Conservation (phyloP, 2,113 vertebrate species). For the Scomber colias region DNA sequence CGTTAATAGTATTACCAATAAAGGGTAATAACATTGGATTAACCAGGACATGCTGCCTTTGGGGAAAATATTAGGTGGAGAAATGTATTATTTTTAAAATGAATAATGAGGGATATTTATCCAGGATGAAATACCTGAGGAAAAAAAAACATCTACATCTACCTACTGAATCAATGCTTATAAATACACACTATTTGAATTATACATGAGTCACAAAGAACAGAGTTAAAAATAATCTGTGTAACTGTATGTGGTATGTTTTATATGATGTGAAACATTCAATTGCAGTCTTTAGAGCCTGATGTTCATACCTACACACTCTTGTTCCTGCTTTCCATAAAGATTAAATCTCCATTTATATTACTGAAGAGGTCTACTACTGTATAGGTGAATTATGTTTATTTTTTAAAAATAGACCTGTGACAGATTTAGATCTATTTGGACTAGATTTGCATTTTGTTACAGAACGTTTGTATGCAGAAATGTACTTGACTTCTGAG, state of each 20-base stretch:
- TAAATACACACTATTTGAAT: constrained; percentile 58
- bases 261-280: constrained; percentile 21
- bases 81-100: constrained; percentile 68
- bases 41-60: constrained; percentile 50
- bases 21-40: constrained; percentile 77
- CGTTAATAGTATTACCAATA: constrained; percentile 78
- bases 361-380: neutral
- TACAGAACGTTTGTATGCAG: neutral
- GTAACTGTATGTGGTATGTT: constrained; percentile 50
- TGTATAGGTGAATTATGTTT: neutral
- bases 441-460: neutral
- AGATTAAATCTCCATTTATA: neutral
- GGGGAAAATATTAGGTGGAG: constrained; percentile 69
- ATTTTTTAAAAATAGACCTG: neutral
- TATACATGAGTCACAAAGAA: constrained; percentile 64
- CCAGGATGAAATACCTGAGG: constrained; percentile 8
- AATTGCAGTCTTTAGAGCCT: neutral
- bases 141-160: neutral
- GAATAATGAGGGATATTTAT: constrained; percentile 60
- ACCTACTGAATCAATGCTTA: constrained; percentile 24
- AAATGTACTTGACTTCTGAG: neutral
- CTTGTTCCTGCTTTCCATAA: neutral
- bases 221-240: constrained; percentile 41
- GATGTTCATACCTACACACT: neutral
- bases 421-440: neutral